Evolutionary conservation across 2,797 vertebrate genomes (phyloP), one percentile per base, ranked within the genome.

Genomic region (Artibeus lituratus): DNA sequence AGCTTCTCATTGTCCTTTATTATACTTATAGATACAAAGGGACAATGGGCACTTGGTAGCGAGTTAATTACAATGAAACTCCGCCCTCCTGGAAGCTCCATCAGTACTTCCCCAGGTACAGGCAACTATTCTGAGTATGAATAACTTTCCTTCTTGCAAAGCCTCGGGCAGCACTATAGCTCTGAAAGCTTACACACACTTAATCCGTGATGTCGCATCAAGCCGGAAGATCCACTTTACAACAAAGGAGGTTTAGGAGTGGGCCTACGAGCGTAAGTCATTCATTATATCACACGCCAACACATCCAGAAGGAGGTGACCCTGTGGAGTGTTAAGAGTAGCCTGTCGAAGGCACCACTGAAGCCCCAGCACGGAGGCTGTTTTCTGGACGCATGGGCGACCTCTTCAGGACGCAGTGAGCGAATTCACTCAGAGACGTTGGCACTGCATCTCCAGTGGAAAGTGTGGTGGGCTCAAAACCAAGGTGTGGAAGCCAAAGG

Each of bases 241-340:
- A 59, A 35, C 39, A 87, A 42, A 84, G 37, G 10, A 32, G 12
- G 1, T n/a, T 35, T 1, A 77, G 35, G 26, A 35, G 10, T 42
- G 8, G 29, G 1, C 7, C 47, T 0, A 0, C 47, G 59, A 62
- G 1, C 42, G 10, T 24, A 16, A 42, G 37, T 32, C 29, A 35
- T 9, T 19, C 49, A 62, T 21, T 70, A 1, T 35, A 5, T 76
- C 49, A 53, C 4, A 21, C 37, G 47, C 8, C 19, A 22, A 86
- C 69, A n/a, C 24, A 53, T 62, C 14, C 11, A 29, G 35, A 82
- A 72, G 24, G 12, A 39, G 35, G 10, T 53, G 62, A 76, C 8
- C 10, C 44, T 10, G 6, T 2, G 42, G 9, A 67, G 18, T 1
- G 4, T 7, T 49, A 14, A 14, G 2, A 35, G 1, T 18, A 44